Base-by-base conservation (phyloP, 2,888 invertebrate species). In the Athrips mouffetella region DNA sequence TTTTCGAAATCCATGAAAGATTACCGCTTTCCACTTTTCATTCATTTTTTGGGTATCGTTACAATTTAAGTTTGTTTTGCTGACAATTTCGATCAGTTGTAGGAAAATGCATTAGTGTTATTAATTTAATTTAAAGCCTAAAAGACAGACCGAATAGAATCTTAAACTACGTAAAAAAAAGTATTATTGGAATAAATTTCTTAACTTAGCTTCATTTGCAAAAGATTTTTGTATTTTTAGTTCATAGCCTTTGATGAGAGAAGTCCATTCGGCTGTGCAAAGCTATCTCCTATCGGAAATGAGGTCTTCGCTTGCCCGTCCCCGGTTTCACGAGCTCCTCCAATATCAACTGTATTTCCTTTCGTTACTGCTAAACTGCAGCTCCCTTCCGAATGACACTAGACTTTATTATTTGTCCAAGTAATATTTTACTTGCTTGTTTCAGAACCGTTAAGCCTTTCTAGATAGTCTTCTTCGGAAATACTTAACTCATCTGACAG, bases 211-310 rank as follows among this genome's bases (percentile, higher is more conserved):
- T n/a, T n/a, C n/a, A n/a, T n/a, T n/a, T n/a, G n/a, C n/a, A n/a
- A n/a, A n/a, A n/a, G n/a, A n/a, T n/a, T n/a, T n/a, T n/a, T n/a
- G n/a, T n/a, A n/a, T n/a, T n/a, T n/a, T n/a, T 33, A 16, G 31
- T 8, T 33, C 13, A 8, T 7, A 1, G 13, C 16, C 15, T 11
- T 31, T 3, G 31, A 33, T 33, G 5, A 13, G 5, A 16, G 16
- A 16, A 13, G 2, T 25, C 45, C 53, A 59, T 48, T 54, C 50
- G 52, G 49, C 41, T 44, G 35, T 44, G 39, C 42, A 42, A 50
- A 53, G 53, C 52, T 51, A 68, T 70, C 58, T 64, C 62, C 58
- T 55, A 52, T 61, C 58, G 70, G 70, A 70, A 68, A 68, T 70
- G 48, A 65, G 62, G 45, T 42, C 44, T 54, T 40, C 50, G 55